Base-by-base conservation (phyloP, 2,797 vertebrate species). In the Sciurus carolinensis region DNA sequence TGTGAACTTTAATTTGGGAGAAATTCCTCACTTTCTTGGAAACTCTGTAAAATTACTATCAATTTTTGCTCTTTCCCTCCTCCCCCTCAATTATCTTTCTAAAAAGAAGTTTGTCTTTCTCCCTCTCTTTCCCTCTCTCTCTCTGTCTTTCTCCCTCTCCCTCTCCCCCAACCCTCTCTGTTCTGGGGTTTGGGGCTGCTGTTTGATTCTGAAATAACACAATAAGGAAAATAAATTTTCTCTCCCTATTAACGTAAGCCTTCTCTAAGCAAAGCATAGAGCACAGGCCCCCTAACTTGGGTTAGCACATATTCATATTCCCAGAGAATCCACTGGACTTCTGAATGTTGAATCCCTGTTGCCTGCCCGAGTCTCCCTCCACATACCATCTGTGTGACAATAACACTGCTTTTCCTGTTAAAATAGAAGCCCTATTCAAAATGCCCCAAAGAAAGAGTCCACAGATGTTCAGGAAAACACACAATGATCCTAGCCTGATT, bases 401-500 rank as follows among this genome's bases (percentile, higher is more conserved):
- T 54, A 71, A 77, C 36, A 10, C 57, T 13, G 44, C 42, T 62
- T 73, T 84, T 72, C 71, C 92, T 57, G 36, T 54, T 42, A 33
- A 24, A 76, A 33, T 0, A 87, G 67, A 96, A 91, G 76, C 26
- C 44, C 84, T 67, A 77, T 62, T 69, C 91, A 96, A 95, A 95
- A 79, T 66, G 62, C 83, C 64, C 87, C 93, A 76, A 93, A 95
- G 83, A 95, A 91, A 90, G 30, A 95, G 72, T 57, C 89, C 72
- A 76, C 97, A 97, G 89, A 89, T 93, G 91, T 87, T 94, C 59
- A 62, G 87, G 73, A 92, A 96, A 95, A 89, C 47, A 39, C 77
- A 73, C 84, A 95, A 66, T 94, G 81, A 91, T 91, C 93, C 94
- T 93, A 42, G 82, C 84, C 85, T 95, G 91, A 95, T 96, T 94